Percentiles rank a stretch among this genome's conserved stretches.
Evolutionary conservation across 2,888 invertebrate genomes (phyloP).

Genomic region (Synanthedon formicaeformis): DNA sequence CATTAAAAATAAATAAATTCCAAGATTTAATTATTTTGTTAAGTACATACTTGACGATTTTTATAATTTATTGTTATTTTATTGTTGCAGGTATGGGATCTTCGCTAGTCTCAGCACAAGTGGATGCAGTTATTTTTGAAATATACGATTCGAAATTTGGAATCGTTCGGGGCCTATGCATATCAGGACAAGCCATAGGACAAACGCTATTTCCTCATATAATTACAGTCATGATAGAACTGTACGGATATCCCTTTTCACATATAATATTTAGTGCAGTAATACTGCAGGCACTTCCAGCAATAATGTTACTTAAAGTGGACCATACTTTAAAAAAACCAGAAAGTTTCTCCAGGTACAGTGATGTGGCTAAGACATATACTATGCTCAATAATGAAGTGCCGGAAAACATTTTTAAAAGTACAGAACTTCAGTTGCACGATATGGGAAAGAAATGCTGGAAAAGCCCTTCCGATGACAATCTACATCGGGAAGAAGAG

Average conservation of each 20-base stretch:
- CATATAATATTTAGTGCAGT: conserved; percentile 48
- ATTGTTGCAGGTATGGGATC: conserved; percentile 57
- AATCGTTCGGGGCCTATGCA: conserved; percentile 45
- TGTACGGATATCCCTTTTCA: conserved; percentile 44
- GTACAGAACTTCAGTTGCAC: conserved; percentile 51
- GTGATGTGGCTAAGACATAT: conserved; percentile 48
- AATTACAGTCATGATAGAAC: conserved; percentile 42
- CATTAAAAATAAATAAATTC: no score
- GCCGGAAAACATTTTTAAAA: conserved; percentile 28
- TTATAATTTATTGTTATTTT: no score
- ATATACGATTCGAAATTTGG: conserved; percentile 53
- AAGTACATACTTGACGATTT: not conserved
- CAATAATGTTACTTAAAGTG: conserved; percentile 45
- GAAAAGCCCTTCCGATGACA: conserved; percentile 62
- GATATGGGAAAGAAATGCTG: conserved; percentile 55
- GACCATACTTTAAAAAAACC: conserved; percentile 33
- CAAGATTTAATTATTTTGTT: not conserved
- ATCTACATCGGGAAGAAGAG: conserved; percentile 28
- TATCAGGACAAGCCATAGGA: conserved; percentile 57
- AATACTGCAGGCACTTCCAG: conserved; percentile 53
- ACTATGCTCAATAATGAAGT: conserved; percentile 49
- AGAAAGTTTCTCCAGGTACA: conserved; percentile 43
- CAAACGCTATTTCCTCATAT: conserved; percentile 57
- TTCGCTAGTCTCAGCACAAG: conserved; percentile 57
- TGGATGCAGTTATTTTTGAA: conserved; percentile 59